A percentile compares a stretch with the other conserved stretches of the same genome.
Evolutionary conservation across 2,888 invertebrate genomes (phyloP).

Genomic region (Mamestra brassicae): DNA sequence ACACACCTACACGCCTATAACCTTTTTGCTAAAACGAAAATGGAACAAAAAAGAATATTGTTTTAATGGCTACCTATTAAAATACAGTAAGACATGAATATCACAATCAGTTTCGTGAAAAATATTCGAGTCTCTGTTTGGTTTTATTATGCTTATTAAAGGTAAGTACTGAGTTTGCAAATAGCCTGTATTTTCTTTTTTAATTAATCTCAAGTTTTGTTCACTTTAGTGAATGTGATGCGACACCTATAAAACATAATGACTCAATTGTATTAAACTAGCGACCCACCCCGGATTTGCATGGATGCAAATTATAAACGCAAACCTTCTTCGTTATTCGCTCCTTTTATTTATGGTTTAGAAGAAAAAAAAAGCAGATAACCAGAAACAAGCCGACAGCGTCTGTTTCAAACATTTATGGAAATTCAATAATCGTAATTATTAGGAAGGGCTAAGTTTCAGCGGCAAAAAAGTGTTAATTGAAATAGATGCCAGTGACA

Average conservation of each 20-base stretch:
- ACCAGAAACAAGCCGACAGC: no score
- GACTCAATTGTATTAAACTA: background rate
- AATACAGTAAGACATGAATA: slow-evolving; percentile 48
- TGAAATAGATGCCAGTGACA: background rate
- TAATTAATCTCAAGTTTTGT: background rate
- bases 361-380: no score
- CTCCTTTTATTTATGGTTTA: no score
- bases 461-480: background rate
- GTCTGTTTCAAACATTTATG: no score
- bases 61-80: slow-evolving; percentile 35
- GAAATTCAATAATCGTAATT: background rate
- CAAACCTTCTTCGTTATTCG: no score
- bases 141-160: slow-evolving; percentile 19
- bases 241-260: background rate
- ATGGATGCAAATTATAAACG: no score
- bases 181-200: slow-evolving; percentile 8
- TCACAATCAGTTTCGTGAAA: slow-evolving; percentile 22
- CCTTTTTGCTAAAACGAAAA: slow-evolving; percentile 25
- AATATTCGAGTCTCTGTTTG: slow-evolving; percentile 2
- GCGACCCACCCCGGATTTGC: no score
- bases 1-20: slow-evolving; percentile 25
- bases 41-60: slow-evolving; percentile 24
- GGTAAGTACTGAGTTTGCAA: background rate
- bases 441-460: background rate
- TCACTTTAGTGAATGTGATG: background rate